A percentile compares a stretch with the other conserved stretches of the same genome.
These are phyloP conservation scores for Fringilla coelebs DNA, from an alignment of 2,797 vertebrate genomes.

Conservation along the genomic window DNA sequence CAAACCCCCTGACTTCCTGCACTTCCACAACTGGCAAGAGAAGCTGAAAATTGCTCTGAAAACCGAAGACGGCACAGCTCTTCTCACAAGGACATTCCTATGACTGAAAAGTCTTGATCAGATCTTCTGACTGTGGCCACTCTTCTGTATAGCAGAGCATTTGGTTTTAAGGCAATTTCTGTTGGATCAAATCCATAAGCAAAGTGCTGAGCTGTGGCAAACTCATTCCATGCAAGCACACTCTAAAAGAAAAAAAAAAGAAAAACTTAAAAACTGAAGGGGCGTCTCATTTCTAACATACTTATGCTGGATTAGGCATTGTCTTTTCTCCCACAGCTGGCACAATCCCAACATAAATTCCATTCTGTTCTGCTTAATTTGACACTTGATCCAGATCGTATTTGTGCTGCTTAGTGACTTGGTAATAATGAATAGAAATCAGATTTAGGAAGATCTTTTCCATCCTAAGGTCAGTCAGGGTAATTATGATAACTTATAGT, in stretches of 20 bases:
- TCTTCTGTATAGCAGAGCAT: neutral
- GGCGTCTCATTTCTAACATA: neutral
- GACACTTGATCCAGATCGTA: constrained; percentile 16
- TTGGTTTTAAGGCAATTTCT: neutral
- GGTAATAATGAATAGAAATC: constrained; percentile 34
- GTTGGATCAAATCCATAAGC: neutral
- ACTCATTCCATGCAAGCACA: neutral
- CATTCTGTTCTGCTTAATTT: constrained; percentile 23
- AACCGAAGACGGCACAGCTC: neutral
- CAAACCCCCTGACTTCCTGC: neutral
- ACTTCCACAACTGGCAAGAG: neutral
- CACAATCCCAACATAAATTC: constrained; percentile 24
- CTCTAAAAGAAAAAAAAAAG: neutral
- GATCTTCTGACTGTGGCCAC: neutral
- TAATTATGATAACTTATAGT: neutral
- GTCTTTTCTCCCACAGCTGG: neutral
- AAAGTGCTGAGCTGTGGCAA: neutral
- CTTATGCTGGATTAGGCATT: neutral
- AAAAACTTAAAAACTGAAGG: neutral
- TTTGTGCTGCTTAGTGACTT: constrained; percentile 26
- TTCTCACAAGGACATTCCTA: neutral
- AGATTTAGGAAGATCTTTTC: constrained; percentile 30
- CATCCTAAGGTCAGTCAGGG: neutral
- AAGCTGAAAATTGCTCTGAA: neutral
- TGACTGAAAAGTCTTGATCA: neutral